phyloP scores from a whole-genome alignment of 2,113 vertebrate species.

The Antechinus stuartii region DNA sequence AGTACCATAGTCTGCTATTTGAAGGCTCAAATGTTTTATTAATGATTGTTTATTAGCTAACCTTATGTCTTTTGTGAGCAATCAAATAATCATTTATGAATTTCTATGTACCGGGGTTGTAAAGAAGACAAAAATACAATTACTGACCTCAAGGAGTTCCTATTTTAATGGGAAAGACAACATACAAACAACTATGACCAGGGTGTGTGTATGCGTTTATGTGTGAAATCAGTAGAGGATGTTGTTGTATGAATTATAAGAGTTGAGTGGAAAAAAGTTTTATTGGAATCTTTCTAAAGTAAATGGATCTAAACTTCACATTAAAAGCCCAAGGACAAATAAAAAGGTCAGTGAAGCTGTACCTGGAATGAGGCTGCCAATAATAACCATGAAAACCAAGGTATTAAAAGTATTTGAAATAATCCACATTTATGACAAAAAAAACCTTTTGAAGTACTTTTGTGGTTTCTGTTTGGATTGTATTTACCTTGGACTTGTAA shows the following conservation, averaged over 20 bases:
- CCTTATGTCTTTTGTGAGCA: not conserved
- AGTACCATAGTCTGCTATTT: not conserved
- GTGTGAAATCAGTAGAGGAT: conserved; percentile 12
- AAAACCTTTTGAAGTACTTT: not conserved
- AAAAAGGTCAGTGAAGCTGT: not conserved
- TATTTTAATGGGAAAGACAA: not conserved
- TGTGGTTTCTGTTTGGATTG: conserved; percentile 26
- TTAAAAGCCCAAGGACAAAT: not conserved
- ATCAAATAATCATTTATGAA: not conserved
- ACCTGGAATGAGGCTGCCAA: not conserved
- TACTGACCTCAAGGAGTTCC: not conserved
- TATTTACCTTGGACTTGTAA: conserved; percentile 41
- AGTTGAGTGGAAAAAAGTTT: not conserved
- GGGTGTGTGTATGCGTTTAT: not conserved
- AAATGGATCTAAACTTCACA: not conserved
- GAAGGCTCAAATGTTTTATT: not conserved
- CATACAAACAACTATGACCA: not conserved
- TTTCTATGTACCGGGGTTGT: not conserved
- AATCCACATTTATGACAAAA: not conserved
- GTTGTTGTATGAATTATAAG: conserved; percentile 16
- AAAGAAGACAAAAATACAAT: not conserved
- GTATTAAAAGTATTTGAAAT: conserved; percentile 28
- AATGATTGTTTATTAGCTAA: not conserved
- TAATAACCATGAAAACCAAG: conserved; percentile 45
- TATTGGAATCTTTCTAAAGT: conserved; percentile 16